These are phyloP conservation scores for Euura saliciscinereae DNA, from an alignment of 1,140 invertebrate species.

Conservation along the genomic window DNA sequence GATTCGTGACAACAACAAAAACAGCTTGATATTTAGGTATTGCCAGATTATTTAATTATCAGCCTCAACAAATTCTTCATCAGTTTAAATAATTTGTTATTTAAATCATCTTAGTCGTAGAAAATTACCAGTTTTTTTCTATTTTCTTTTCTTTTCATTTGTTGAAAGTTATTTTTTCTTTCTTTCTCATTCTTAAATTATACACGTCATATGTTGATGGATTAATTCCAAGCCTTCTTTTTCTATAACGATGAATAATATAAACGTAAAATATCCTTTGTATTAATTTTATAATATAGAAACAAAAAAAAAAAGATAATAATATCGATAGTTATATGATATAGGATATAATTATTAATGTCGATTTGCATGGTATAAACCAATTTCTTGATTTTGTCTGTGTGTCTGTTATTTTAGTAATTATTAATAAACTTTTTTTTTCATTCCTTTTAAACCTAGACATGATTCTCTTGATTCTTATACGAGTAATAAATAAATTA, in stretches of 20 bases:
- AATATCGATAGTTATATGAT: too few relatives aligned
- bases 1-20: background rate
- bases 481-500: conserved; percentile 1
- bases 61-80: background rate
- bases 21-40: background rate
- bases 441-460: background rate
- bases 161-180: too few relatives aligned
- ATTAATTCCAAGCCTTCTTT: background rate
- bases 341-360: background rate
- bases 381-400: background rate
- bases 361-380: background rate
- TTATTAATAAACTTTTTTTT: background rate
- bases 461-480: background rate
- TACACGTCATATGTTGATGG: too few relatives aligned
- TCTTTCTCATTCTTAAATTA: too few relatives aligned
- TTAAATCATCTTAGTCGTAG: background rate
- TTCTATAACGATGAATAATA: background rate
- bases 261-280: background rate
- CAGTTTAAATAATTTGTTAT: conserved; percentile 5
- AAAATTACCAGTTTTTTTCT: conserved; percentile 1
- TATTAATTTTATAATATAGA: background rate
- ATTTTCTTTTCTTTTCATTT: too few relatives aligned
- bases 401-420: too few relatives aligned
- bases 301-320: background rate
- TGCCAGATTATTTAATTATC: background rate